These are phyloP conservation scores for Phalacrocorax aristotelis DNA, from an alignment of 2,113 vertebrate genomes.

Conservation along the genomic window DNA sequence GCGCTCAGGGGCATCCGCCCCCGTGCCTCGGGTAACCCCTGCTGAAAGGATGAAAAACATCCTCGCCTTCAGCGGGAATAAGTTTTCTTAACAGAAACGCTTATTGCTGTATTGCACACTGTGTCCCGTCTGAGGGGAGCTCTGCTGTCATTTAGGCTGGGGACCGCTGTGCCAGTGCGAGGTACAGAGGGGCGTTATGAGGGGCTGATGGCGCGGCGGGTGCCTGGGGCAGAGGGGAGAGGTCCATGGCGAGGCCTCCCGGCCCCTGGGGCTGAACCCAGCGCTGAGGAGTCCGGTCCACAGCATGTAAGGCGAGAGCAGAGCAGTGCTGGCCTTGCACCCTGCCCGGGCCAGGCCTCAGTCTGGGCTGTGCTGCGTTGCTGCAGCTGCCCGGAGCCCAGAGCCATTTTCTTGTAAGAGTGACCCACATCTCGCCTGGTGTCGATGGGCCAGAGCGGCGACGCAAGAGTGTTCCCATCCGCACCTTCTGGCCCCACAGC, in stretches of 20 bases:
- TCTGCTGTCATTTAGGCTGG: neutral
- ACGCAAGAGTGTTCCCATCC: fast-evolving
- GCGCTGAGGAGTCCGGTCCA: neutral
- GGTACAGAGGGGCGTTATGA: neutral
- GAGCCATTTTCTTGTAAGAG: too few species aligned
- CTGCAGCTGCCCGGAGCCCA: neutral
- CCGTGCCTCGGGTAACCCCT: too few species aligned
- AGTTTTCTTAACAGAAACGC: neutral
- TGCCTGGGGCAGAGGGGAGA: neutral
- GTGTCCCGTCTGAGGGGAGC: neutral
- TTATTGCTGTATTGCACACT: neutral
- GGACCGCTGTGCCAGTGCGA: too few species aligned
- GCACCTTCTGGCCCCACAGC: neutral
- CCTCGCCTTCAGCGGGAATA: too few species aligned
- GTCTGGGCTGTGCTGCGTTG: neutral
- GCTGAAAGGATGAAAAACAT: neutral
- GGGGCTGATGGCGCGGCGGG: too few species aligned
- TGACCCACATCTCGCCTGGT: neutral
- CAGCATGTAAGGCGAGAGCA: neutral
- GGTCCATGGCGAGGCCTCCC: neutral
- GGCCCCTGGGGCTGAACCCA: neutral
- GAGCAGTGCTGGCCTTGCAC: too few species aligned
- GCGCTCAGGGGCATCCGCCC: neutral
- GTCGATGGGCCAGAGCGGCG: fast-evolving
- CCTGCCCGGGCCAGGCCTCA: neutral